A percentile compares a stretch with the other conserved stretches of the same genome.
These are phyloP conservation scores for Drosophila jambulina DNA, from an alignment of 1,140 invertebrate species.

Conservation along the genomic window DNA sequence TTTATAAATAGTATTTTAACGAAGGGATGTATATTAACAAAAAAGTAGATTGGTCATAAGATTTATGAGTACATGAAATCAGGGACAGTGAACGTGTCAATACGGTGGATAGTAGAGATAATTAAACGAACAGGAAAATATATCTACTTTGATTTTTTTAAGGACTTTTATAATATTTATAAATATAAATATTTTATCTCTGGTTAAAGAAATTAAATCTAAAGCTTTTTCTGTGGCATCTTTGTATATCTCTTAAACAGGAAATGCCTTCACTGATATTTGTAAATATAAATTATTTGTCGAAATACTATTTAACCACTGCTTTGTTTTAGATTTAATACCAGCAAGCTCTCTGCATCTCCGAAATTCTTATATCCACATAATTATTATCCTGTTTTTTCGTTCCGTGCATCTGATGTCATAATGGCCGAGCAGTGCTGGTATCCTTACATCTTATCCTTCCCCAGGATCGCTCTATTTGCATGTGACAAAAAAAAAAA, in stretches of 20 bases:
- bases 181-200: too few relatives aligned
- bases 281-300: neutral
- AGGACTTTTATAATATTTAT: neutral
- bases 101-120: neutral
- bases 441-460: conserved; percentile 32
- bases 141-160: neutral
- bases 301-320: neutral
- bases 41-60: neutral
- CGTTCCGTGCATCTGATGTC: conserved; percentile 12
- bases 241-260: neutral
- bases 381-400: neutral
- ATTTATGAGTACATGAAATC: conserved; percentile 1
- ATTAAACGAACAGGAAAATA: neutral
- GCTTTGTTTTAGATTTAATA: neutral
- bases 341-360: neutral
- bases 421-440: conserved; percentile 4
- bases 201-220: too few relatives aligned
- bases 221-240: neutral
- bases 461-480: conserved; percentile 20
- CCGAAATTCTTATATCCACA: neutral
- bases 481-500: conserved; percentile 11
- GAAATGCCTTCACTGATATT: neutral
- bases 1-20: neutral
- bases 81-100: too few relatives aligned
- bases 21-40: too few relatives aligned